These are phyloP conservation scores for Etia nguti DNA, from an alignment of 2,113 vertebrate species.

Conservation along the genomic window DNA sequence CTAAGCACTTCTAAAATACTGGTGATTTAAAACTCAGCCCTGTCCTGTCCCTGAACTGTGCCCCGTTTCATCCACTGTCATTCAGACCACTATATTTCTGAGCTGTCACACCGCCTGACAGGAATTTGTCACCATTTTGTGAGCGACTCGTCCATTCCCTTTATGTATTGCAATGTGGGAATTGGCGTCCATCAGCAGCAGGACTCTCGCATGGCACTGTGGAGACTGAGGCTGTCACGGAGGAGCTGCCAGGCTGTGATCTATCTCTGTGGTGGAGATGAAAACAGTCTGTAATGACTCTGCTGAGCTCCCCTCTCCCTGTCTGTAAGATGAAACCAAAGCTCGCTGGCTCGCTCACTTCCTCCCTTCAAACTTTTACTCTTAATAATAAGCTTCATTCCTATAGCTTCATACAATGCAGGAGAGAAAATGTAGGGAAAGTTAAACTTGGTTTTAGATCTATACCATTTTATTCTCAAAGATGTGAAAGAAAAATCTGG, in stretches of 20 bases:
- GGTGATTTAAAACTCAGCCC: not conserved
- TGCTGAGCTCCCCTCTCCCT: constrained; percentile 4
- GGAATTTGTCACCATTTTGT: not conserved
- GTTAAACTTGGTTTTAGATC: not conserved
- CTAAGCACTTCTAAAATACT: not conserved
- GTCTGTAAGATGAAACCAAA: constrained; percentile 46
- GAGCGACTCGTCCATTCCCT: not conserved
- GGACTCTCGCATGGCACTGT: not conserved
- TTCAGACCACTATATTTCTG: not conserved
- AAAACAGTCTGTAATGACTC: constrained; percentile 50
- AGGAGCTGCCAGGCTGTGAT: constrained; percentile 29
- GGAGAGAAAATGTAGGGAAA: not conserved
- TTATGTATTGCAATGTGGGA: not conserved
- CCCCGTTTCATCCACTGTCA: not conserved
- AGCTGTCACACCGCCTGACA: not conserved
- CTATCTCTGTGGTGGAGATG: constrained; percentile 30
- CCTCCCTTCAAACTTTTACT: constrained; percentile 14
- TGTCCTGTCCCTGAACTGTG: not conserved
- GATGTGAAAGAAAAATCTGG: not conserved
- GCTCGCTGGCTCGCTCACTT: constrained; percentile 24
- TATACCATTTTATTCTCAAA: not conserved
- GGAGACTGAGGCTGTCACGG: constrained; percentile 2
- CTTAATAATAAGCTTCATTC: constrained; percentile 1
- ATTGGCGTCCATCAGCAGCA: not conserved
- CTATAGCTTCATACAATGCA: not conserved